phyloP scores from a whole-genome alignment of 2,888 invertebrate genomes.

The Drosophila conformis region DNA sequence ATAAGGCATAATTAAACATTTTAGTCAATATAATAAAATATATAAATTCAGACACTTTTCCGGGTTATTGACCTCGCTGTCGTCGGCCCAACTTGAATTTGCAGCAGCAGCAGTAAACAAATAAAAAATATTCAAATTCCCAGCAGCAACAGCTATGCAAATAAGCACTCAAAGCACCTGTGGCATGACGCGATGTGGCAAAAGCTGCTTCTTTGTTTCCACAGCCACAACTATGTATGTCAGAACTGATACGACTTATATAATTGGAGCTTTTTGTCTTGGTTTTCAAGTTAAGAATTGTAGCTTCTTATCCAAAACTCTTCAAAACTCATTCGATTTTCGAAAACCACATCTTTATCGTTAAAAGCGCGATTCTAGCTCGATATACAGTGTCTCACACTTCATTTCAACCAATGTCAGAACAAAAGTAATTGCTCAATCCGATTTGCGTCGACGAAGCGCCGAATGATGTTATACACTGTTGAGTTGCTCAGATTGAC shows the following conservation, averaged over 20 bases:
- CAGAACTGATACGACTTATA: background rate
- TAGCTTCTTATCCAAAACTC: background rate
- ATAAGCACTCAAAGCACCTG: background rate
- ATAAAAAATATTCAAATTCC: no score
- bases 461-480: no score
- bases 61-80: no score
- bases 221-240: background rate
- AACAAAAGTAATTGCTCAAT: no score
- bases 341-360: background rate
- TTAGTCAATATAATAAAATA: no score
- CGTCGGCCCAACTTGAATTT: background rate
- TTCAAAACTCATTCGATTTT: background rate
- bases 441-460: no score
- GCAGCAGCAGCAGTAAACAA: background rate
- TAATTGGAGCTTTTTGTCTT: fast-evolving
- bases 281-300: background rate
- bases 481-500: no score
- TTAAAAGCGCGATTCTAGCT: background rate
- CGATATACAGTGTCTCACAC: background rate
- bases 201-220: background rate
- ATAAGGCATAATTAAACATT: no score
- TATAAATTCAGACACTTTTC: no score
- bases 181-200: background rate
- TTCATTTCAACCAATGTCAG: no score
- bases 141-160: no score